Conservation (phyloP, 2,113 vertebrate species). For the Bambusicola thoracicus region DNA sequence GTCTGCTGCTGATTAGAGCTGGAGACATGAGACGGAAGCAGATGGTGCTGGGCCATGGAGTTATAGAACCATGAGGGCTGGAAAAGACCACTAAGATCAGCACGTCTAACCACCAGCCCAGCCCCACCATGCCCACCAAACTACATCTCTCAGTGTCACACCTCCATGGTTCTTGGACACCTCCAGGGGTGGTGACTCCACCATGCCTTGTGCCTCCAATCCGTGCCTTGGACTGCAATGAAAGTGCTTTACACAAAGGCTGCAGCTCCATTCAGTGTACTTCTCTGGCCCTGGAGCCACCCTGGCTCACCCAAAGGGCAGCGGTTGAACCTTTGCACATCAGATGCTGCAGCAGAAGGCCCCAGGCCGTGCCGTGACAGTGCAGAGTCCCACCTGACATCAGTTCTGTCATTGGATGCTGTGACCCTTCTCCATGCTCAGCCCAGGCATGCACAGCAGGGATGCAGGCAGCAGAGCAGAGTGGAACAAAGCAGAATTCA, state of each 20-base stretch:
- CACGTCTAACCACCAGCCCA: too few species aligned
- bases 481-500: background rate
- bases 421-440: background rate
- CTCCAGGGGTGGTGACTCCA: too few species aligned
- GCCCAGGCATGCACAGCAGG: background rate
- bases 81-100: too few species aligned
- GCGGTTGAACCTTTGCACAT: background rate
- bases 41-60: accelerated
- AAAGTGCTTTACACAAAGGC: background rate
- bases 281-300: background rate
- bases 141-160: too few species aligned
- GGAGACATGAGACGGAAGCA: background rate
- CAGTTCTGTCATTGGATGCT: background rate
- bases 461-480: background rate
- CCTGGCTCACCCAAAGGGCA: background rate
- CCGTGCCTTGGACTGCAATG: background rate
- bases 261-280: accelerated
- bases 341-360: background rate
- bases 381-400: background rate
- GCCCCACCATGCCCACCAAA: too few species aligned
- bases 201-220: accelerated
- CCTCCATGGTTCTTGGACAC: too few species aligned
- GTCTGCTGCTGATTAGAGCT: background rate
- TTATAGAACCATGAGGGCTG: too few species aligned
- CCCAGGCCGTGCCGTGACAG: background rate